phyloP scores from a whole-genome alignment of 2,888 invertebrate genomes.

The Autographa pulchrina region DNA sequence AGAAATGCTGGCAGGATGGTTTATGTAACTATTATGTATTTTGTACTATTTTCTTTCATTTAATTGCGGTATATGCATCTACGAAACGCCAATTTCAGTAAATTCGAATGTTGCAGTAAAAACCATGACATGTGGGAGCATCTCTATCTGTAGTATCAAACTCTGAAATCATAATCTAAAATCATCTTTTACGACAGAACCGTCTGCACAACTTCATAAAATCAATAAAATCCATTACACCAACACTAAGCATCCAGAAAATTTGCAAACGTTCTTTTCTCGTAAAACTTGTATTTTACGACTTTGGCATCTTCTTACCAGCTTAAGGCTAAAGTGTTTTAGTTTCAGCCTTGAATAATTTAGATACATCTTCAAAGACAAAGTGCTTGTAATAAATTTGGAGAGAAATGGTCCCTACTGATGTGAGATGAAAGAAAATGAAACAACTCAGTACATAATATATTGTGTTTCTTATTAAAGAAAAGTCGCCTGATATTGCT shows the following conservation, averaged over 20 bases:
- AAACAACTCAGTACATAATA: too few relatives aligned
- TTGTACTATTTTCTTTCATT: too few relatives aligned
- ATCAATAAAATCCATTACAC: not conserved
- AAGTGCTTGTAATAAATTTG: constrained; percentile 20
- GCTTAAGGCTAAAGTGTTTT: not conserved
- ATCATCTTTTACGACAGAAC: not conserved
- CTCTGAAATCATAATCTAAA: not conserved
- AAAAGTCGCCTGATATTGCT: too few relatives aligned
- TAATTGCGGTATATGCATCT: too few relatives aligned
- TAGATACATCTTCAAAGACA: constrained; percentile 15
- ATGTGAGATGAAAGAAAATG: constrained; percentile 10
- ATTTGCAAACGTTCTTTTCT: not conserved
- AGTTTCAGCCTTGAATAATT: constrained; percentile 25
- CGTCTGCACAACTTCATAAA: not conserved
- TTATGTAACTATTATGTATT: too few relatives aligned
- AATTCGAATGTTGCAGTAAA: too few relatives aligned
- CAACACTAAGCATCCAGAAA: not conserved
- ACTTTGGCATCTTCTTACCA: not conserved
- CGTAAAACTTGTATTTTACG: not conserved
- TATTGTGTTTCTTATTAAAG: too few relatives aligned
- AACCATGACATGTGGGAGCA: not conserved
- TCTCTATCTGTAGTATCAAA: not conserved
- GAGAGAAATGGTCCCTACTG: constrained; percentile 20
- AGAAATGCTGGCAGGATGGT: too few relatives aligned
- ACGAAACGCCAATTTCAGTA: too few relatives aligned